Conservation (phyloP, 1,140 invertebrate species). For the Hesperophylax magnus region DNA sequence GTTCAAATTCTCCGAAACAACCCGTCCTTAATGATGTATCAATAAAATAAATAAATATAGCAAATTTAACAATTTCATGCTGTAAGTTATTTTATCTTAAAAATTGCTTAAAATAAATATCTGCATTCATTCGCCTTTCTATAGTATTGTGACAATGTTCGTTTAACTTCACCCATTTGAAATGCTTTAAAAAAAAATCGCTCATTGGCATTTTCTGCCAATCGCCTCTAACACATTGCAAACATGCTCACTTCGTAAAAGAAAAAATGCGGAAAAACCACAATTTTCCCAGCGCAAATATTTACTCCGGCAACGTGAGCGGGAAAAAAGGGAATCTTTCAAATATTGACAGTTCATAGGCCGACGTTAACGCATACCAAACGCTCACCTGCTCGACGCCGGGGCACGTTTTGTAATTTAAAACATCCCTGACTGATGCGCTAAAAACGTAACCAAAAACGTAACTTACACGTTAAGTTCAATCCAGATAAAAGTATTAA, state of each 20-base stretch:
- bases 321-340: constrained; percentile 14
- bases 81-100: too few relatives aligned
- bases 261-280: constrained; percentile 16
- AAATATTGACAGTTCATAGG: constrained; percentile 31
- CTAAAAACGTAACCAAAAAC: too few relatives aligned
- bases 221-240: not conserved
- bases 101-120: too few relatives aligned
- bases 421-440: not conserved
- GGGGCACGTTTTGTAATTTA: not conserved
- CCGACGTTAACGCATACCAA: constrained; percentile 4
- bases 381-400: not conserved
- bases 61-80: too few relatives aligned
- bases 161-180: too few relatives aligned
- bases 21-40: too few relatives aligned
- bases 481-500: too few relatives aligned
- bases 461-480: too few relatives aligned
- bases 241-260: not conserved
- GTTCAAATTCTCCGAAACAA: too few relatives aligned
- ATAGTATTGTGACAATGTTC: too few relatives aligned
- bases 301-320: not conserved
- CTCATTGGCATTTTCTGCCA: not conserved
- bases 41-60: too few relatives aligned
- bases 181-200: not conserved
- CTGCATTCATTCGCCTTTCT: too few relatives aligned
- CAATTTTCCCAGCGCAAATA: constrained; percentile 22